phyloP scores from a whole-genome alignment of 1,140 invertebrate species.

The Achatina immaculata region DNA sequence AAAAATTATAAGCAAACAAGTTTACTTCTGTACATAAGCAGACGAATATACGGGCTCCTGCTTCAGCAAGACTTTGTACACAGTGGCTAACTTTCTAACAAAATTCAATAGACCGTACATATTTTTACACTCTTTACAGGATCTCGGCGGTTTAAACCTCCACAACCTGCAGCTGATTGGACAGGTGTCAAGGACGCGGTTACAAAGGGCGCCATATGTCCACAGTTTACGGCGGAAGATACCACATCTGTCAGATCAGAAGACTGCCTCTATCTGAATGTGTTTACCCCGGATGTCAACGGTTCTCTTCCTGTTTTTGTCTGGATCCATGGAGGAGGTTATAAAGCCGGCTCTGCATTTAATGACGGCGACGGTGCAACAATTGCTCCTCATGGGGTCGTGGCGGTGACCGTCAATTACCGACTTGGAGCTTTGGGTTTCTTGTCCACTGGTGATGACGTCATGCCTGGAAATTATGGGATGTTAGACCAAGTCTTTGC shows the following conservation, averaged over 20 bases:
- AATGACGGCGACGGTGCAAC: slow-evolving; percentile 68
- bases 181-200: slow-evolving; percentile 8
- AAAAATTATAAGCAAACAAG: too few relatives aligned
- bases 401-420: slow-evolving; percentile 30
- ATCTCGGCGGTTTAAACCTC: background rate
- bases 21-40: too few relatives aligned
- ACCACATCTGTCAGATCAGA: background rate
- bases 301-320: slow-evolving; percentile 8
- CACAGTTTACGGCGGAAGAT: background rate
- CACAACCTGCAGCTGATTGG: background rate
- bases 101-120: background rate
- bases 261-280: slow-evolving; percentile 33
- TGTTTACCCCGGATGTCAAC: slow-evolving; percentile 26
- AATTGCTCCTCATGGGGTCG: slow-evolving; percentile 2
- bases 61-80: too few relatives aligned
- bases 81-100: too few relatives aligned
- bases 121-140: slow-evolving; percentile 11
- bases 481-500: slow-evolving; percentile 36
- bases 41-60: too few relatives aligned
- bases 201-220: background rate
- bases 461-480: slow-evolving; percentile 38
- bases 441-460: slow-evolving; percentile 32
- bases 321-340: slow-evolving; percentile 31
- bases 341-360: slow-evolving; percentile 72
- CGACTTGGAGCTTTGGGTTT: slow-evolving; percentile 33